Evolutionary conservation across 2,797 vertebrate species (phyloP).

Genomic region (Sebastes flavidus): DNA sequence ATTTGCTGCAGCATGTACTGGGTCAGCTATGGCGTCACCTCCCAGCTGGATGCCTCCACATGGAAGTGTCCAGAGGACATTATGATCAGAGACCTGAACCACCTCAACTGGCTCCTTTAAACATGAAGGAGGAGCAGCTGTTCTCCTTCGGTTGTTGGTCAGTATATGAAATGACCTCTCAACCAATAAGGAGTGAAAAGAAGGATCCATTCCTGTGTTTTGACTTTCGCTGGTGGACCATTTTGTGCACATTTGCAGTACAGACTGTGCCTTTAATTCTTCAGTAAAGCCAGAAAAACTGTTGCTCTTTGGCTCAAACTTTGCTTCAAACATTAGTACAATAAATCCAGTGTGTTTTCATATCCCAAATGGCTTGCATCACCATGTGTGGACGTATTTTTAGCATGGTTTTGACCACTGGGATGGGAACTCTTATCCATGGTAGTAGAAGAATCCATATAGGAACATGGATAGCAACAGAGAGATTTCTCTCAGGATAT

Average conservation of each 20-base stretch:
- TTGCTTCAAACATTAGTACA: background rate
- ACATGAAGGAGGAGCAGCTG: background rate
- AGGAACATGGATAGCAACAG: background rate
- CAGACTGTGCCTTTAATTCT: background rate
- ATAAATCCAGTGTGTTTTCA: background rate
- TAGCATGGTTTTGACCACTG: background rate
- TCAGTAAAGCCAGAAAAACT: background rate
- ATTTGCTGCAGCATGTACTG: background rate
- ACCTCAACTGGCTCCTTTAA: background rate
- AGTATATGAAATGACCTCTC: background rate
- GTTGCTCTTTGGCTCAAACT: background rate
- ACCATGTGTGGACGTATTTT: background rate
- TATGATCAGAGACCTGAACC: too few relatives aligned
- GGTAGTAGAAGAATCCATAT: background rate
- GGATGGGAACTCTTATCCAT: background rate
- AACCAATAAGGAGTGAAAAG: background rate
- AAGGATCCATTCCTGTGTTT: background rate
- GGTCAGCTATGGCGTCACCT: background rate
- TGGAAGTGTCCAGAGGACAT: too few relatives aligned
- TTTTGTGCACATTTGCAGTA: background rate
- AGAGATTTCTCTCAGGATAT: conserved; percentile 11
- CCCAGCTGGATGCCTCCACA: too few relatives aligned
- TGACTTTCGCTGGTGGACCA: background rate
- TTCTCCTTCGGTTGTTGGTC: background rate
- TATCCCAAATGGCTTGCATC: background rate